Evolutionary conservation across 53 echinoderm and acorn worm genomes (phyloP).

Genomic region (Glandiceps talaboti): DNA sequence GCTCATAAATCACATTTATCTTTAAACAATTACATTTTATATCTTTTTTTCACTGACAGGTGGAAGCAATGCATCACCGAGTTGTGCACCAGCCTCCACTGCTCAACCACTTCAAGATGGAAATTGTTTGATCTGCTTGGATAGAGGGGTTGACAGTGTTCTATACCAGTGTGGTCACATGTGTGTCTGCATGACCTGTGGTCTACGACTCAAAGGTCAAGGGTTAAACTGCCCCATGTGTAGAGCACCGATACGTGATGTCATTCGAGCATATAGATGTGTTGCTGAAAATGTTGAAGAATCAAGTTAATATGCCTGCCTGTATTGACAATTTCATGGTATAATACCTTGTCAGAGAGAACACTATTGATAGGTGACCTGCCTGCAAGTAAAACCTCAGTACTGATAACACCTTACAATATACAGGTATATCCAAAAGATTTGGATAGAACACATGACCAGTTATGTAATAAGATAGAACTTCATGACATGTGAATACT

Average conservation of each 20-base stretch:
- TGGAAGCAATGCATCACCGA: background rate
- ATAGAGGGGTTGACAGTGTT: conserved; percentile 70
- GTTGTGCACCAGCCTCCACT: conserved; percentile 9
- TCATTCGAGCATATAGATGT: conserved; percentile 81
- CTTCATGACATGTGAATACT: too few relatives aligned
- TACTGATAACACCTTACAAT: too few relatives aligned
- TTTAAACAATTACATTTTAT: too few relatives aligned
- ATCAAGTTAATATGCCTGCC: too few relatives aligned
- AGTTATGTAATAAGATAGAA: too few relatives aligned
- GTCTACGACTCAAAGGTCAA: conserved; percentile 63
- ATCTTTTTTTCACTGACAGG: background rate
- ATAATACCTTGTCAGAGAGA: too few relatives aligned
- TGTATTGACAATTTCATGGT: too few relatives aligned
- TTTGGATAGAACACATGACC: too few relatives aligned
- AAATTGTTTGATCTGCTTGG: conserved; percentile 85
- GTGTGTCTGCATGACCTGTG: conserved; percentile 91
- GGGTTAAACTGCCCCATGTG: conserved; percentile 95
- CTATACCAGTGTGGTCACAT: conserved; percentile 98
- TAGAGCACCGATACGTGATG: conserved; percentile 91
- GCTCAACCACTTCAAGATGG: conserved; percentile 73
- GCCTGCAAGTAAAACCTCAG: too few relatives aligned
- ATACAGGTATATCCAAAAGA: too few relatives aligned
- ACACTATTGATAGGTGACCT: too few relatives aligned
- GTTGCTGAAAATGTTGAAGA: conserved; percentile 24
- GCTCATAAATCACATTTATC: too few relatives aligned